phyloP scores from a whole-genome alignment of 2,888 invertebrate species.

The Serrognathus titanus region DNA sequence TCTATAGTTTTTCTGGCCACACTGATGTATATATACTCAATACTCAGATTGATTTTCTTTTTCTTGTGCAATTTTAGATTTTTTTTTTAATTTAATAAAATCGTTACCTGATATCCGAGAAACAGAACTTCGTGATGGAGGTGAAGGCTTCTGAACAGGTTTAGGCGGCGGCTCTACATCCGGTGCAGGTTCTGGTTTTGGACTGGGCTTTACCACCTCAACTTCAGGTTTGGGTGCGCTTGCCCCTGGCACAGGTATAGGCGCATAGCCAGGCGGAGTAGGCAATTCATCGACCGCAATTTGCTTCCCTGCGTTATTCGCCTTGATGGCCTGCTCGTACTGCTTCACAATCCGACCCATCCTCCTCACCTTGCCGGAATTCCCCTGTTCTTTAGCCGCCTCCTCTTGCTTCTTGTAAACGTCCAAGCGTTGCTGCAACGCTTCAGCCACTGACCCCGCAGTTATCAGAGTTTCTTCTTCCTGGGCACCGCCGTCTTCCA shows the following conservation, averaged over 20 bases:
- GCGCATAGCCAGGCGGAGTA: conserved; percentile 77
- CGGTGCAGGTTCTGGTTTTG: conserved; percentile 25
- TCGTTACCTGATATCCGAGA: conserved; percentile 15
- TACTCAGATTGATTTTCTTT: too few species aligned
- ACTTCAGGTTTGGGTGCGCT: conserved; percentile 11
- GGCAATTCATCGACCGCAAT: conserved; percentile 80
- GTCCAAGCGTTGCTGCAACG: conserved; percentile 76
- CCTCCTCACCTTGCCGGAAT: conserved; percentile 80
- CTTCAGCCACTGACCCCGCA: conserved; percentile 63
- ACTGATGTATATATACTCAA: too few species aligned
- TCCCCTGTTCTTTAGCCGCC: conserved; percentile 74
- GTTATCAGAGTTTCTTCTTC: conserved; percentile 44
- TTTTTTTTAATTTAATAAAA: too few species aligned
- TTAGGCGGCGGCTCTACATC: conserved; percentile 21
- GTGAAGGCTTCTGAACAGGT: conserved; percentile 27
- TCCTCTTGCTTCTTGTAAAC: conserved; percentile 76
- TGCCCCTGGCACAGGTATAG: conserved; percentile 54
- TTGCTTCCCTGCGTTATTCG: conserved; percentile 71
- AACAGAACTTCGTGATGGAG: conserved; percentile 28
- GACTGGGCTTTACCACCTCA: conserved; percentile 1
- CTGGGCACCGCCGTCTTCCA: conserved; percentile 10
- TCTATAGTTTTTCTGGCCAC: too few species aligned
- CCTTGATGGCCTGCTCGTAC: conserved; percentile 81
- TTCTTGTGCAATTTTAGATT: too few species aligned
- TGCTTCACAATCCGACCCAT: conserved; percentile 92